Base-by-base conservation (phyloP, 2,888 invertebrate species). In the Zaprionus lineosus region DNA sequence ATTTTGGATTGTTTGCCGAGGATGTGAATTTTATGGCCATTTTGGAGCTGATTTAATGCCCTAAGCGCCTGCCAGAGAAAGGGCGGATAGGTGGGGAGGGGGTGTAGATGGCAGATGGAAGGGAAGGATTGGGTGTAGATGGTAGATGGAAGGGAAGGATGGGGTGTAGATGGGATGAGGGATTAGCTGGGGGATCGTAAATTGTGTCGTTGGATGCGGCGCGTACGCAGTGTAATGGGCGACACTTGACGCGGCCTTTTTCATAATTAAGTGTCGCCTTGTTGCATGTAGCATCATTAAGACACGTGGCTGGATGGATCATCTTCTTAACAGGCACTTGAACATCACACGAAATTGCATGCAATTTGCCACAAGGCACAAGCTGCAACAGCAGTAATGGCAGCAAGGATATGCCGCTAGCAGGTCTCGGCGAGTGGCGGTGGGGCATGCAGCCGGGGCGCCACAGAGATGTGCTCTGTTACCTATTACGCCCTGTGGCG, bases 31-130 rank as follows among this genome's bases (percentile, higher is more conserved):
- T 83, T 83, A 81, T 76, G 74, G 77, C 84, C 60, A 73, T 83
- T 78, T 83, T 63, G 62, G 59, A 69, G 67, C 74, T 83, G 83
- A 79, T 77, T 77, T 83, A 83, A 76, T 83, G 83, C 77, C 60
- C 70, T 76, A 69, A 83, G 84, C 77, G 73, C 56, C n/a, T n/a
- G n/a, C n/a, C n/a, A n/a, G n/a, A n/a, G n/a, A n/a, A n/a, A n/a
- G n/a, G n/a, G n/a, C n/a, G n/a, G n/a, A n/a, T n/a, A n/a, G n/a
- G n/a, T n/a, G n/a, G n/a, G n/a, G n/a, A n/a, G n/a, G n/a, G n/a
- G n/a, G n/a, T n/a, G n/a, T n/a, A n/a, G n/a, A n/a, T n/a, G n/a
- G n/a, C n/a, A n/a, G n/a, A n/a, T n/a, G n/a, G n/a, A n/a, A n/a
- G n/a, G n/a, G n/a, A n/a, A n/a, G n/a, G n/a, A n/a, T n/a, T n/a